Evolutionary conservation across 2,797 vertebrate genomes (phyloP), one percentile per base, ranked within the genome.

Genomic region (Centroberyx gerrardi): DNA sequence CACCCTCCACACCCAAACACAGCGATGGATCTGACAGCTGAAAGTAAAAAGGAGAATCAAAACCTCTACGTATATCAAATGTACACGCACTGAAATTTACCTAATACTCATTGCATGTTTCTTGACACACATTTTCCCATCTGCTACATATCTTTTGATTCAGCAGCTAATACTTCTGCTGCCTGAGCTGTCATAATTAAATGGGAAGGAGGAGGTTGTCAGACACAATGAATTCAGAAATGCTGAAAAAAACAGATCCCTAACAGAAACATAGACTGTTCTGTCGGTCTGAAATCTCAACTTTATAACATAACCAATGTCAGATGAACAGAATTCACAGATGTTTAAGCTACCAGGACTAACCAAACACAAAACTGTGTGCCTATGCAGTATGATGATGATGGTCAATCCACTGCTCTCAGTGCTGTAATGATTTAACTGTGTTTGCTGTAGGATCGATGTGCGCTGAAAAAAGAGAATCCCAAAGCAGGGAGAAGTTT

Each of bases 401-500:
- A 86, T 62, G 84, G 88, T 85, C 90, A 90, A 84, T 88, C 78
- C 80, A 8, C 87, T 31, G 62, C 87, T 88, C 83, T 84, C 82
- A 78, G 67, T 80, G 84, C 81, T 88, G 85, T 86, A 91, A 91
- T 89, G 90, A 91, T 93, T 91, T 90, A 93, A 92, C 90, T 85
- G 68, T 92, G 90, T 92, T 92, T 92, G 90, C 89, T 79, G 87
- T 87, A 76, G 85, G 90, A 93, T 94, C 88, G 78, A 93, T 93
- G 92, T 82, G 80, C 53, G 66, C 90, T 90, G 90, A 83, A 89
- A 54, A 92, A 89, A 91, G 87, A 90, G 86, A 90, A 93, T 92
- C 89, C 89, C 91, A 93, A 88, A 91, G 91, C 92, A 93, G 89
- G 85, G 90, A 90, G 92, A 93, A 93, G 92, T 94, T 94, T 93